These are phyloP conservation scores for Perognathus longimembris DNA, from an alignment of 2,113 vertebrate species.

Conservation along the genomic window DNA sequence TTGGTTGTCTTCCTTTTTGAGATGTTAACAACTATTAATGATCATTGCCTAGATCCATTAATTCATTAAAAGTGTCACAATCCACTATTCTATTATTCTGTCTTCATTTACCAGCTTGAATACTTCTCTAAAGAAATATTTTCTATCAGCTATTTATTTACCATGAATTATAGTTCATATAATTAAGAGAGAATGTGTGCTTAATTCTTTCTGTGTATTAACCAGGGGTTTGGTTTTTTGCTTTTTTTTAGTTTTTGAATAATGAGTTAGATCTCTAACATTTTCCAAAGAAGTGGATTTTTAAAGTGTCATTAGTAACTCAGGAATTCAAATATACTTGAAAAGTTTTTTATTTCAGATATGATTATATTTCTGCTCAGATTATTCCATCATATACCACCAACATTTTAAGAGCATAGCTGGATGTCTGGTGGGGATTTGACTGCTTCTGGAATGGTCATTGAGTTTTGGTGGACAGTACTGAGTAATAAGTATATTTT, in stretches of 20 bases:
- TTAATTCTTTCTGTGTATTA: constrained; percentile 32
- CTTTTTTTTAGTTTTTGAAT: constrained; percentile 17
- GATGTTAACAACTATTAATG: constrained; percentile 52
- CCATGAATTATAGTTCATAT: not conserved
- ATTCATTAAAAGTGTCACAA: constrained; percentile 54
- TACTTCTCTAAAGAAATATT: constrained; percentile 51
- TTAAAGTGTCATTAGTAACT: constrained; percentile 15
- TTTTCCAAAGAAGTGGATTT: constrained; percentile 44
- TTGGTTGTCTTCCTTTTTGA: constrained; percentile 53
- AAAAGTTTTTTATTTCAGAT: not conserved
- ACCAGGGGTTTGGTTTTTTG: not conserved
- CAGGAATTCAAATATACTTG: not conserved
- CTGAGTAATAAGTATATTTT: not conserved
- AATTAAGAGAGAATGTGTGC: constrained; percentile 39
- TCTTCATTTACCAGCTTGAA: constrained; percentile 59
- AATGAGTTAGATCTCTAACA: not conserved
- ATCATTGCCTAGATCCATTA: constrained; percentile 39
- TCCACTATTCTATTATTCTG: constrained; percentile 31
- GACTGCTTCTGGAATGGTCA: not conserved
- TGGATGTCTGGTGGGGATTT: not conserved
- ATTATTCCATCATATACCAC: not conserved
- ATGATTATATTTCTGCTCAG: not conserved
- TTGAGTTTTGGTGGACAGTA: not conserved
- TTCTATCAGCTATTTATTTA: constrained; percentile 54
- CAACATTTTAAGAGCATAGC: not conserved